phyloP scores from a whole-genome alignment of 2,113 vertebrate genomes.

The Antigone vipio region DNA sequence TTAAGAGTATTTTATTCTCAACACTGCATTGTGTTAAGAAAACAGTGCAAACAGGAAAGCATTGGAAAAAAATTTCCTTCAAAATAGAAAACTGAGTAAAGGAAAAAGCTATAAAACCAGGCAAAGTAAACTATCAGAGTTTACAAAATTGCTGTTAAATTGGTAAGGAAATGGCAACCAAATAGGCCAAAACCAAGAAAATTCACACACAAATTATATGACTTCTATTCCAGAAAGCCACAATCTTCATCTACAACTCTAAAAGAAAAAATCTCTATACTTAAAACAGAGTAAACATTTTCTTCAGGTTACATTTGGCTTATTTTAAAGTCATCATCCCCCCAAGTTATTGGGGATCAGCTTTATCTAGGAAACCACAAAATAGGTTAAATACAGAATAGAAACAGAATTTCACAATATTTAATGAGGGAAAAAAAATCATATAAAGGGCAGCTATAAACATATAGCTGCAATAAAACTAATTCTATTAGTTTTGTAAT shows the following conservation, averaged over 20 bases:
- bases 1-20: background rate
- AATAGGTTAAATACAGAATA: background rate
- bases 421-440: background rate
- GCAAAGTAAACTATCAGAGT: background rate
- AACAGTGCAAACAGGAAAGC: background rate
- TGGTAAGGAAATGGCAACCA: background rate
- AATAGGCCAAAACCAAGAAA: background rate
- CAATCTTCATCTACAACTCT: background rate
- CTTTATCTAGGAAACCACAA: background rate
- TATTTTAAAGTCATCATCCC: rapidly evolving
- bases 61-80: background rate
- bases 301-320: background rate
- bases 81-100: background rate
- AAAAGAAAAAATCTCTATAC: background rate
- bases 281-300: background rate
- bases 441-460: background rate
- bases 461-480: background rate
- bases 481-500: background rate
- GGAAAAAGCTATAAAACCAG: background rate
- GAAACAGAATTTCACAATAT: background rate
- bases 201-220: background rate
- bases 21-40: background rate
- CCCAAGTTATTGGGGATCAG: background rate
- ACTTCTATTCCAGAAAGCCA: background rate
- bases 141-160: background rate